Conservation (phyloP, 64 coral and sea anemone genomes). For the Cladopsammia gracilis region DNA sequence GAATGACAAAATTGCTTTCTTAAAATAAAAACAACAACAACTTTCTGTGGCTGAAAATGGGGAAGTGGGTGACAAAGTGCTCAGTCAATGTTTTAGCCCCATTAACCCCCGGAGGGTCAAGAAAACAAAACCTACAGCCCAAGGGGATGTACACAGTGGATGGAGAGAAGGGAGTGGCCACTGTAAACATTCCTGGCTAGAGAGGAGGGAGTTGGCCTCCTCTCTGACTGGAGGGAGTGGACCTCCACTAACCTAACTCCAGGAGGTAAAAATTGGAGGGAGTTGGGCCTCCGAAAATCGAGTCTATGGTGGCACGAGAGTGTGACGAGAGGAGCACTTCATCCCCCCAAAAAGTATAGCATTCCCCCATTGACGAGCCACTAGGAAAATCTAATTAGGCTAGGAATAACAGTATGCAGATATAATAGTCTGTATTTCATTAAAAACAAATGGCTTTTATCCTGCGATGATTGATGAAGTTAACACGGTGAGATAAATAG, state of each 20-base stretch:
- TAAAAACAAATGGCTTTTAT: not conserved
- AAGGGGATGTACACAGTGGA: not conserved
- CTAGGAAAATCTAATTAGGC: not conserved
- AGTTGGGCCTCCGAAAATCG: not conserved
- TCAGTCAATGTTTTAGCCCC: not conserved
- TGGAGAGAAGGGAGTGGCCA: not conserved
- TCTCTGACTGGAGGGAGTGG: not conserved
- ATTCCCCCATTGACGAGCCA: not conserved
- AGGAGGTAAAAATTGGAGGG: not conserved
- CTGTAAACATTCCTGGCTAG: not conserved
- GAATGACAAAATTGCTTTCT: too few relatives aligned
- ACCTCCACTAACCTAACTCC: constrained; percentile 12
- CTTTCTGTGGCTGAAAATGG: constrained; percentile 2
- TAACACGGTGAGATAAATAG: too few relatives aligned
- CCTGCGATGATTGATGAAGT: not conserved
- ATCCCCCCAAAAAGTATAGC: not conserved
- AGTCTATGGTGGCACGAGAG: constrained; percentile 21
- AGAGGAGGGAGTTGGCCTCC: not conserved
- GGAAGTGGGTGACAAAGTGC: not conserved
- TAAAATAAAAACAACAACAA: not conserved
- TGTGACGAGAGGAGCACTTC: constrained; percentile 34
- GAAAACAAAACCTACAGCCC: not conserved
- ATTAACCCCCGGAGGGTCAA: not conserved
- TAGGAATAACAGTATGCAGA: not conserved
- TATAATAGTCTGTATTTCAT: not conserved